Evolutionary conservation across 2,797 vertebrate species (phyloP).

Genomic region (Paratrypauchen microcephalus): DNA sequence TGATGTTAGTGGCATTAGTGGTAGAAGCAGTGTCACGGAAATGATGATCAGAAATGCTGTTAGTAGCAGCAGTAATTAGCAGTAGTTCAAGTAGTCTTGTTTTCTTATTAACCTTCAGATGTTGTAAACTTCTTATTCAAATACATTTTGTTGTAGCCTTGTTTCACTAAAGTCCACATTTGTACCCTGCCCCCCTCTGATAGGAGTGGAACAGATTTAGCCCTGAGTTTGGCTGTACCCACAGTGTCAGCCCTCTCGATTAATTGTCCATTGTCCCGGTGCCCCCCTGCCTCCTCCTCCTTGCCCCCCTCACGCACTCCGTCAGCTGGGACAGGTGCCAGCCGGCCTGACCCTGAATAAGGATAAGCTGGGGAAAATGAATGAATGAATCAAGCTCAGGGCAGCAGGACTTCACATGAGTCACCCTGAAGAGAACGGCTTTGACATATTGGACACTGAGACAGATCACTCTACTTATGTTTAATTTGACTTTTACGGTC

Average conservation of each 20-base stretch:
- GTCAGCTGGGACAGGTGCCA: constrained; percentile 8
- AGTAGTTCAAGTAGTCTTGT: too few species aligned
- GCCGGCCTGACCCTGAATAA: constrained; percentile 9
- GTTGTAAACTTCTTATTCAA: neutral
- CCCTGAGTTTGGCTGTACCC: constrained; percentile 4
- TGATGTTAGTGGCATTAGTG: too few species aligned
- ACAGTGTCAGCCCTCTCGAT: constrained; percentile 17
- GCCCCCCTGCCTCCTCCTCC: neutral
- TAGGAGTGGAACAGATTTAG: neutral
- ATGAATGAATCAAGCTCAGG: constrained; percentile 10
- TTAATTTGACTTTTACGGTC: constrained; percentile 59
- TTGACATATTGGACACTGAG: constrained; percentile 35
- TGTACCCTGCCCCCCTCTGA: neutral
- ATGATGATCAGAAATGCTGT: neutral
- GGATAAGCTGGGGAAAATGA: constrained; percentile 10
- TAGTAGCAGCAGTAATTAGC: neutral
- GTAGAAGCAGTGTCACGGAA: neutral
- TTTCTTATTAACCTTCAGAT: neutral
- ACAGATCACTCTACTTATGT: constrained; percentile 52
- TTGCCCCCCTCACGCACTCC: neutral
- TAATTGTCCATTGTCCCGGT: constrained; percentile 11
- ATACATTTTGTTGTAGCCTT: neutral
- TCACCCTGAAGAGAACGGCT: constrained; percentile 24
- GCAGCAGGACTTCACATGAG: constrained; percentile 20
- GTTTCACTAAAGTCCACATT: neutral